Evolutionary conservation across 2,113 vertebrate genomes (phyloP).

Genomic region (Megaceryle maxima): DNA sequence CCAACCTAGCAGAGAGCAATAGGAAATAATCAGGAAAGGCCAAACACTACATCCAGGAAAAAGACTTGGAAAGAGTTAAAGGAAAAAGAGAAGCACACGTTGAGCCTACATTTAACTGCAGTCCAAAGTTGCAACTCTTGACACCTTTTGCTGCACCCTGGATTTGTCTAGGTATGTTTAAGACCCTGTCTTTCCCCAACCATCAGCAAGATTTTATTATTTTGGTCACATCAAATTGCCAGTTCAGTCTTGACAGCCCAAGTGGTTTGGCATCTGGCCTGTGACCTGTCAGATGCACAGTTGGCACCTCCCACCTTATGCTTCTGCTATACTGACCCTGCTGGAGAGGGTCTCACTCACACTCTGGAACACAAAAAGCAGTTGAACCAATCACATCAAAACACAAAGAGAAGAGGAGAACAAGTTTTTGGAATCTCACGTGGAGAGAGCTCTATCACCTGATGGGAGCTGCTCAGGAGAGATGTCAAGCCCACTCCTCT

Average conservation of each 20-base stretch:
- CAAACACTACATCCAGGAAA: not conserved
- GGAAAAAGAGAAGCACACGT: fast-evolving
- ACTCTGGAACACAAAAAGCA: not conserved
- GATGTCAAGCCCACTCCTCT: not conserved
- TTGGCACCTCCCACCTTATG: fast-evolving
- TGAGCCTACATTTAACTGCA: not conserved
- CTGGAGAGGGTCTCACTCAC: not conserved
- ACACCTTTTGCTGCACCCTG: not conserved
- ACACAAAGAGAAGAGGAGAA: not conserved
- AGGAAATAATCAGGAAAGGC: not conserved
- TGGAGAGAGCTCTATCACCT: fast-evolving
- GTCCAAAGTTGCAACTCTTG: not conserved
- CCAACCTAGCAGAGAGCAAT: not conserved
- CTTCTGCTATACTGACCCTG: not conserved
- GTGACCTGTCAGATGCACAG: not conserved
- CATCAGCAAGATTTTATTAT: not conserved
- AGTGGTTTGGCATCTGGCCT: not conserved
- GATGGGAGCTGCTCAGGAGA: not conserved
- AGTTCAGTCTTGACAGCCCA: not conserved
- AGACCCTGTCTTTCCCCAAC: not conserved
- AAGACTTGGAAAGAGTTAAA: not conserved
- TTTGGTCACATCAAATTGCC: not conserved
- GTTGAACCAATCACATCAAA: not conserved
- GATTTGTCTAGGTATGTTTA: fast-evolving
- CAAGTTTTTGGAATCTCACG: fast-evolving